A percentile compares a stretch with the other conserved stretches of the same genome.
These are phyloP conservation scores for Paraplagusia blochii DNA, from an alignment of 2,113 vertebrate genomes.

Conservation along the genomic window DNA sequence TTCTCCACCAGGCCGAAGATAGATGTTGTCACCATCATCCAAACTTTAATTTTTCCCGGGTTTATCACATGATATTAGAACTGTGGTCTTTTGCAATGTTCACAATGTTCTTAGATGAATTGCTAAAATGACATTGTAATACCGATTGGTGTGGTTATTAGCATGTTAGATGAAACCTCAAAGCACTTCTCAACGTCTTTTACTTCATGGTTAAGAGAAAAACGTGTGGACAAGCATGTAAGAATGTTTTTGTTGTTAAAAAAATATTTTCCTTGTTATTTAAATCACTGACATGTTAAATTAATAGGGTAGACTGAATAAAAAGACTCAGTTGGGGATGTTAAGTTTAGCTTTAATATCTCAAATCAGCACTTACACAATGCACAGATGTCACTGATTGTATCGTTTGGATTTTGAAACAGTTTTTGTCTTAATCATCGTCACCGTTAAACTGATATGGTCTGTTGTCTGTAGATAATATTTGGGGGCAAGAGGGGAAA, in stretches of 20 bases:
- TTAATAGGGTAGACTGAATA: no score
- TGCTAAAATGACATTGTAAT: no score
- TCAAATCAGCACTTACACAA: slow-evolving; percentile 4
- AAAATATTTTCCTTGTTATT: neutral
- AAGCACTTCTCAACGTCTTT: slow-evolving; percentile 3
- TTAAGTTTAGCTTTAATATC: slow-evolving; percentile 1
- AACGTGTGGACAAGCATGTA: neutral
- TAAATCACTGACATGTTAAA: neutral
- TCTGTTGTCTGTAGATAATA: slow-evolving; percentile 19
- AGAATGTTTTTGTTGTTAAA: neutral
- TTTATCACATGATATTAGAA: no score
- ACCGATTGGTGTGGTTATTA: no score
- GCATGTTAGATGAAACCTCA: neutral
- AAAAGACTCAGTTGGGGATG: neutral
- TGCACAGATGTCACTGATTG: neutral
- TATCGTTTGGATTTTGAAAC: neutral
- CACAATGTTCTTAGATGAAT: no score
- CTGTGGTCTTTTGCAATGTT: no score
- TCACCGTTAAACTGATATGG: slow-evolving; percentile 9
- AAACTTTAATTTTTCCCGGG: no score
- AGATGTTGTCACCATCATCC: no score
- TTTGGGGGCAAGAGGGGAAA: slow-evolving; percentile 3
- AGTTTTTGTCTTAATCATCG: slow-evolving; percentile 5
- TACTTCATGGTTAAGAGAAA: slow-evolving; percentile 8
- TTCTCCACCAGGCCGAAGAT: no score